Evolutionary conservation across 2,797 vertebrate genomes (phyloP).

Genomic region (Syngnathus rostellatus): DNA sequence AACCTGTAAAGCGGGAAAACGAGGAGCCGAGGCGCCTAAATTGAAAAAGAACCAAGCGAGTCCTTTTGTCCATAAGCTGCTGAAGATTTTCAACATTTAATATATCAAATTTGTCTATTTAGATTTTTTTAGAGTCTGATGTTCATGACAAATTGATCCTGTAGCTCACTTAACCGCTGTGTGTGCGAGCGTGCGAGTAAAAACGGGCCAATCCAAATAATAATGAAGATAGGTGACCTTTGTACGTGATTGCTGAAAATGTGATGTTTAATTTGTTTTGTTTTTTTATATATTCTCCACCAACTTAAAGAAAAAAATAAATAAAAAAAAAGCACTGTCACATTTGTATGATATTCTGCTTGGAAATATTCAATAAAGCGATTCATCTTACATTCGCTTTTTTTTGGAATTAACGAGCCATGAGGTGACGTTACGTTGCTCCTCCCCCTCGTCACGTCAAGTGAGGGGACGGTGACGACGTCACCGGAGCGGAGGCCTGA

Average conservation of each 20-base stretch:
- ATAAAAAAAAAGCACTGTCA: conserved; percentile 43
- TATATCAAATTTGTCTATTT: conserved; percentile 75
- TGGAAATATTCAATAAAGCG: conserved; percentile 63
- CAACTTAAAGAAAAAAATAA: conserved; percentile 41
- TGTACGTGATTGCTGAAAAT: conserved; percentile 1
- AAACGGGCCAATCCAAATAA: not conserved
- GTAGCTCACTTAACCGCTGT: conserved; percentile 57
- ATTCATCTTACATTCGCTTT: not conserved
- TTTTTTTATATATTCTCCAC: conserved; percentile 35
- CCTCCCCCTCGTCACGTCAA: not conserved
- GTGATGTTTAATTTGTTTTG: not conserved
- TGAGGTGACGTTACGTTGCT: too few relatives aligned
- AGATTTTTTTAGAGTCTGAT: conserved; percentile 64
- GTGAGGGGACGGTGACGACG: not conserved
- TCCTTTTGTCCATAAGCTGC: conserved; percentile 66
- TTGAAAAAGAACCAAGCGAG: conserved; percentile 17
- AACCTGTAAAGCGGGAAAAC: conserved; percentile 68
- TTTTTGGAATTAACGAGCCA: too few relatives aligned
- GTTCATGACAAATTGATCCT: conserved; percentile 49
- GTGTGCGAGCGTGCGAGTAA: not conserved
- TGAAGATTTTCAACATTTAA: conserved; percentile 75
- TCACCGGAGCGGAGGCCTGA: not conserved
- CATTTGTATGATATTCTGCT: conserved; percentile 62
- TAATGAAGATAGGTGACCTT: not conserved
- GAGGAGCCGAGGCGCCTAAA: too few relatives aligned